Percentiles rank a stretch among this genome's conserved stretches.
Evolutionary conservation across 2,113 vertebrate genomes (phyloP).

Genomic region (Chrysochloris asiatica): DNA sequence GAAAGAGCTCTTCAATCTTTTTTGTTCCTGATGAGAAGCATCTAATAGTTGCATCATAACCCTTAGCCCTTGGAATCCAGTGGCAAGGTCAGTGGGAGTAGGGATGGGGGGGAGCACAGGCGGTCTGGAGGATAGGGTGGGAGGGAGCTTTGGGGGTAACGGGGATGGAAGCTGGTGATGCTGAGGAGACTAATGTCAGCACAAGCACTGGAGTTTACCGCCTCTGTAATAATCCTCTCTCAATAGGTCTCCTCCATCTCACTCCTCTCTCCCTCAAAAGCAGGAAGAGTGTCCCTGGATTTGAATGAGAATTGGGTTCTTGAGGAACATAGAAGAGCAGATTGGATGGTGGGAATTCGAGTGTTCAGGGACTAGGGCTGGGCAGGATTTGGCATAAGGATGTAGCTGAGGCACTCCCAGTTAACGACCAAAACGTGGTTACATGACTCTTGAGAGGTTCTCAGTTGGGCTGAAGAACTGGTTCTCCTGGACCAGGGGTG

Average conservation of each 20-base stretch:
- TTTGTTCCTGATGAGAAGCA: too few species aligned
- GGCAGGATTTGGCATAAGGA: background rate
- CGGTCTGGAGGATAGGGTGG: background rate
- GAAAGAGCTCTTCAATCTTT: too few species aligned
- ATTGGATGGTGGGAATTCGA: background rate
- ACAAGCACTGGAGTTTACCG: background rate
- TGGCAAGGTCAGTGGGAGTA: too few species aligned
- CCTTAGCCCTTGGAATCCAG: too few species aligned
- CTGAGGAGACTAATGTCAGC: background rate
- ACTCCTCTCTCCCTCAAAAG: background rate
- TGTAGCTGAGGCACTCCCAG: slow-evolving; percentile 21
- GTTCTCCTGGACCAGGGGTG: slow-evolving; percentile 70
- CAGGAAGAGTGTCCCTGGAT: background rate
- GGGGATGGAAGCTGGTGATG: background rate
- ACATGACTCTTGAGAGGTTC: slow-evolving; percentile 50
- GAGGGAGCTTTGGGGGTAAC: background rate
- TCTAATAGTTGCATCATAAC: too few species aligned
- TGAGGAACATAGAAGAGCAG: background rate
- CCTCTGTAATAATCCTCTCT: too few species aligned
- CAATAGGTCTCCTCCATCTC: background rate
- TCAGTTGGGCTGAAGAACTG: slow-evolving; percentile 63
- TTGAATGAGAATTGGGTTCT: background rate
- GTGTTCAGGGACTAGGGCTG: background rate
- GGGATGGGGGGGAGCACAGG: background rate
- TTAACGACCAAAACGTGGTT: slow-evolving; percentile 29